Evolutionary conservation across 2,888 invertebrate genomes (phyloP).

Genomic region (Conomelus anceps): DNA sequence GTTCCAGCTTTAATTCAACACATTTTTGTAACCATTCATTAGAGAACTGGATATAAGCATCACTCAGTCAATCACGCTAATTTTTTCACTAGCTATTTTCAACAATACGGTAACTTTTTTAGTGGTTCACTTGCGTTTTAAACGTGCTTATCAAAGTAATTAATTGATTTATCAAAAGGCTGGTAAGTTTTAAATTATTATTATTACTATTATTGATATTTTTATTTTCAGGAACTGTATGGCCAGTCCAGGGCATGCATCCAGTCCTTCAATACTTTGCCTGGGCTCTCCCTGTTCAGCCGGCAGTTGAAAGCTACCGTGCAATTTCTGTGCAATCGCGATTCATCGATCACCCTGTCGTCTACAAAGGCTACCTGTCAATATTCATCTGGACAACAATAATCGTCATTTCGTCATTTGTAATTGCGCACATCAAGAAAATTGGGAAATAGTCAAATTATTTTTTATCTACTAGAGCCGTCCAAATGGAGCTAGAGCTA

Average conservation of each 20-base stretch:
- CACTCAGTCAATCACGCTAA: too few species aligned
- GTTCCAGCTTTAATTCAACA: too few species aligned
- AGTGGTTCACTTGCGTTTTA: too few species aligned
- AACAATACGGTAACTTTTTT: too few species aligned
- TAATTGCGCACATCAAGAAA: slow-evolving; percentile 26
- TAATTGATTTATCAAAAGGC: too few species aligned
- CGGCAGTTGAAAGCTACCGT: slow-evolving; percentile 31
- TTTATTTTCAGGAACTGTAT: slow-evolving; percentile 30
- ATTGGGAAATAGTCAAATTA: background rate
- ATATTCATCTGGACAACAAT: slow-evolving; percentile 27
- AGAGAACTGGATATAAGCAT: too few species aligned
- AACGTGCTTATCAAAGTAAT: too few species aligned
- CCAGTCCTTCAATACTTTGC: slow-evolving; percentile 24
- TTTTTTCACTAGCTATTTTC: too few species aligned
- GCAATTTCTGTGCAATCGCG: slow-evolving; percentile 29
- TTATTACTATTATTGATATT: background rate
- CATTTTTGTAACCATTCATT: too few species aligned
- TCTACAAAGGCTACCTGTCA: slow-evolving; percentile 27
- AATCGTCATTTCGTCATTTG: slow-evolving; percentile 20
- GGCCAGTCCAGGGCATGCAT: slow-evolving; percentile 33
- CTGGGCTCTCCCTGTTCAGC: slow-evolving; percentile 28
- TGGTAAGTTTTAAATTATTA: background rate
- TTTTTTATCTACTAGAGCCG: too few species aligned
- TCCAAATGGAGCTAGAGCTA: too few species aligned
- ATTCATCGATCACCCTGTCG: slow-evolving; percentile 26